Evolutionary conservation across 2,797 vertebrate genomes (phyloP), one percentile per base, ranked within the genome.

Genomic region (Pagetopsis macropterus): DNA sequence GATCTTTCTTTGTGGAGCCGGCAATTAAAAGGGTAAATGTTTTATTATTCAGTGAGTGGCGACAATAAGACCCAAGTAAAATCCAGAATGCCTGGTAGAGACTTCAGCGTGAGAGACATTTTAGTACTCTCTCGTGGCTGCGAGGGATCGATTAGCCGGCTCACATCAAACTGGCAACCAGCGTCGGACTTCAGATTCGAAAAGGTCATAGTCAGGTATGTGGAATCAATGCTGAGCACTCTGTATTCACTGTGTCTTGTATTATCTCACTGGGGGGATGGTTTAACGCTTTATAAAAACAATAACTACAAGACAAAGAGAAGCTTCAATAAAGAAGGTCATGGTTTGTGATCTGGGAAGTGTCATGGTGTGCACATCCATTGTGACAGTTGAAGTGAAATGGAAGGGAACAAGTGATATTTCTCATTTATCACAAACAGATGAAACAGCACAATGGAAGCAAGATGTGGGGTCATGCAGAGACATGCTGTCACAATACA

Each of bases 141-240:
- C 33, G 70, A 76, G 70, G 58, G 69, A 95, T 94, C 82, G 91
- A 94, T 94, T 84, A 82, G 72, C 61, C 14, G 10, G 80, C 81
- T 81, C 83, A n/a, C 90, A 91, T 92, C 90, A 91, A 90, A 89
- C 88, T 81, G 82, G 81, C 78, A 86, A 85, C 84, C 65, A 63
- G 85, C 43, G 64, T 78, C 84, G 77, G 87, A 89, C 89, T 89
- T 84, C 65, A 84, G 80, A 91, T 77, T 83, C 76, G 84, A 91
- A 94, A 94, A 94, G 94, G 93, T 95, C 92, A 94, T 76, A 66
- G 91, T 86, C 90, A 91, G 87, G 89, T 88, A 75, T 82, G 79
- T 75, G 87, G 76, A 91, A 94, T 94, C 92, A 88, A 94, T 93
- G 89, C 81, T 69, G 74, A 85, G 72, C 85, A 84, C 89, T 93